Percentiles rank a stretch among this genome's conserved stretches.
Evolutionary conservation across 2,888 invertebrate species (phyloP).

Genomic region (Eumerus sabulonum): DNA sequence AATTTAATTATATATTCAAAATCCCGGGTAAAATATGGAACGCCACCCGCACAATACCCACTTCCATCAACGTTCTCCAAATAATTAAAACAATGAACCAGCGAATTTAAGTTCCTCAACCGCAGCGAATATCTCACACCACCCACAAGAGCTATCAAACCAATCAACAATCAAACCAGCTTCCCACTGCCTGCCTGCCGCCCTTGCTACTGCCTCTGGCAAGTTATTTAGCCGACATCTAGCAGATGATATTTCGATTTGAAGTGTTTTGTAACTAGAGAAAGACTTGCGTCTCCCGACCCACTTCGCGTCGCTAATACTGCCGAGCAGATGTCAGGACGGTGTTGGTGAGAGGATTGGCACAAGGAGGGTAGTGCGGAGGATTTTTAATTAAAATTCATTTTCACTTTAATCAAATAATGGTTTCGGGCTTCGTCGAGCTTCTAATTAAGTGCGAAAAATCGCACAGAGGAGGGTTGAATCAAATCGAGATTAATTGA

Average conservation of each 20-base stretch:
- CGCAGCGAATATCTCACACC: slow-evolving; percentile 34
- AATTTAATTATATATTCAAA: slow-evolving; percentile 61
- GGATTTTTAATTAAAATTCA: slow-evolving; percentile 79
- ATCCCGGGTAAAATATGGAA: slow-evolving; percentile 12
- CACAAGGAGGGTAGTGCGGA: slow-evolving; percentile 41
- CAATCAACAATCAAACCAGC: not conserved
- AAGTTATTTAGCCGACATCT: slow-evolving; percentile 14
- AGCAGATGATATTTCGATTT: slow-evolving; percentile 66
- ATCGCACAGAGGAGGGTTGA: slow-evolving; percentile 77
- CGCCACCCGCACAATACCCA: not conserved
- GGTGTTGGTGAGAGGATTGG: not conserved
- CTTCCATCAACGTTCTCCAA: slow-evolving; percentile 10
- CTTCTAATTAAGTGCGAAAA: slow-evolving; percentile 79
- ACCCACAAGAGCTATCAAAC: not conserved
- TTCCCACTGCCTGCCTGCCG: slow-evolving; percentile 37
- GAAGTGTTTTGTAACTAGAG: slow-evolving; percentile 62
- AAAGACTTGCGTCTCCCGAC: slow-evolving; percentile 25
- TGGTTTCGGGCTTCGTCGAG: slow-evolving; percentile 71
- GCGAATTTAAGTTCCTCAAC: slow-evolving; percentile 61
- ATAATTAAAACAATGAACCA: slow-evolving; percentile 68
- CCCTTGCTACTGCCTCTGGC: not conserved
- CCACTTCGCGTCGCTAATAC: slow-evolving; percentile 22
- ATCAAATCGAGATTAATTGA: slow-evolving; percentile 78
- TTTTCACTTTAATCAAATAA: slow-evolving; percentile 79
- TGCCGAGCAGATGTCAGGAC: slow-evolving; percentile 31